phyloP scores from a whole-genome alignment of 2,113 vertebrate species.

The Melanerpes formicivorus region DNA sequence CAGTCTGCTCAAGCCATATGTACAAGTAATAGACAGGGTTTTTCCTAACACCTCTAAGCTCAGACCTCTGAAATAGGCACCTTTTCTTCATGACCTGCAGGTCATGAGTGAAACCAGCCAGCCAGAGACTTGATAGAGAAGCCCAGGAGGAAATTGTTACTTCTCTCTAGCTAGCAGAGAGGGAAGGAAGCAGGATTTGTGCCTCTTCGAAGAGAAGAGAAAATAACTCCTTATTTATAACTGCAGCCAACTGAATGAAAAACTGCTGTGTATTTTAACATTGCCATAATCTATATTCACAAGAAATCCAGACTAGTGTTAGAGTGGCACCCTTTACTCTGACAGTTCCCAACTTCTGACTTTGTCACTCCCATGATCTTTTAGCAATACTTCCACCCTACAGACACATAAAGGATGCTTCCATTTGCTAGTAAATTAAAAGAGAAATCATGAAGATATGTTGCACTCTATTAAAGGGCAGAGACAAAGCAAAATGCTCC shows the following conservation, averaged over 20 bases:
- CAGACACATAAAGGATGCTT: background rate
- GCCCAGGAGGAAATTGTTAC: background rate
- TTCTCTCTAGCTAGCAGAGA: background rate
- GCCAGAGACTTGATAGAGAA: background rate
- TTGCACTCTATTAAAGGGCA: background rate
- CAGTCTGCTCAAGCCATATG: background rate
- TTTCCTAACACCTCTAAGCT: background rate
- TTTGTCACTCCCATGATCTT: background rate
- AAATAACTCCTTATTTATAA: background rate
- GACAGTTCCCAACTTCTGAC: background rate
- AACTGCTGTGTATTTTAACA: background rate
- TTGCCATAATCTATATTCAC: background rate
- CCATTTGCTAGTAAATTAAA: background rate
- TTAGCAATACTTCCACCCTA: background rate
- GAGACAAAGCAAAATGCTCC: background rate
- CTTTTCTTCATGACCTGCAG: background rate
- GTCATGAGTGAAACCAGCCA: background rate
- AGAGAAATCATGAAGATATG: background rate
- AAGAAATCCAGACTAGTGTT: background rate
- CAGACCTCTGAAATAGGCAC: background rate
- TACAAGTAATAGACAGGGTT: rapidly evolving
- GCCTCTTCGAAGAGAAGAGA: background rate
- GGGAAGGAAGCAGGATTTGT: background rate
- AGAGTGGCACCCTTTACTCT: background rate
- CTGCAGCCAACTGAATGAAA: background rate